Conservation (phyloP, 2,113 vertebrate species). For the Gobio gobio region DNA sequence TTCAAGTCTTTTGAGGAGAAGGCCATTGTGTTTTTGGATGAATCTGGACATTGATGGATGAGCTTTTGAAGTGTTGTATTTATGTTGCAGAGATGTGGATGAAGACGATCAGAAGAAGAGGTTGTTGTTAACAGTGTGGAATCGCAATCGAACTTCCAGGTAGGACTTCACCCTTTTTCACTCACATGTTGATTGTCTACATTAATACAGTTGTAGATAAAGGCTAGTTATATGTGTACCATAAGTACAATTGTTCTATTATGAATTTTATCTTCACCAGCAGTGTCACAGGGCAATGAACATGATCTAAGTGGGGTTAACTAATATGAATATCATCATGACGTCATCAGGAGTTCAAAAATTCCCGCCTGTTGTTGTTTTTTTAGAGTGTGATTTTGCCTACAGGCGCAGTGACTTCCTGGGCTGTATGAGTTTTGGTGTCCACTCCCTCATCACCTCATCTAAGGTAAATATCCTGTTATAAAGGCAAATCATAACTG, state of each 20-base stretch:
- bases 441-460: constrained; percentile 79
- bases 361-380: not conserved
- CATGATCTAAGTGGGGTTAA: constrained; percentile 8
- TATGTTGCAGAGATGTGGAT: constrained; percentile 71
- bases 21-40: constrained; percentile 12
- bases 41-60: constrained; percentile 34
- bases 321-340: not conserved
- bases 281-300: not conserved
- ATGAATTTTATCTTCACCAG: not conserved
- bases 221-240: not conserved
- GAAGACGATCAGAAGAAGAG: constrained; percentile 78
- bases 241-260: not conserved
- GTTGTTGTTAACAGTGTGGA: constrained; percentile 81
- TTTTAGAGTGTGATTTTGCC: constrained; percentile 40
- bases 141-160: constrained; percentile 74
- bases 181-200: not conserved
- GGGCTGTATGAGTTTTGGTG: constrained; percentile 91
- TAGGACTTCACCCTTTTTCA: constrained; percentile 46
- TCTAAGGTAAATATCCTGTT: constrained; percentile 74
- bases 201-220: not conserved
- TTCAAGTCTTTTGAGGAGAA: not conserved
- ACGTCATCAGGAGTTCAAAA: not conserved
- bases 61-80: constrained; percentile 46
- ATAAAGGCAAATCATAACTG: too few relatives aligned
- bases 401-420: constrained; percentile 77